A percentile compares a stretch with the other conserved stretches of the same genome.
Conservation (phyloP, 1,140 invertebrate genomes). For the Pseudachorutes palmiensis region DNA sequence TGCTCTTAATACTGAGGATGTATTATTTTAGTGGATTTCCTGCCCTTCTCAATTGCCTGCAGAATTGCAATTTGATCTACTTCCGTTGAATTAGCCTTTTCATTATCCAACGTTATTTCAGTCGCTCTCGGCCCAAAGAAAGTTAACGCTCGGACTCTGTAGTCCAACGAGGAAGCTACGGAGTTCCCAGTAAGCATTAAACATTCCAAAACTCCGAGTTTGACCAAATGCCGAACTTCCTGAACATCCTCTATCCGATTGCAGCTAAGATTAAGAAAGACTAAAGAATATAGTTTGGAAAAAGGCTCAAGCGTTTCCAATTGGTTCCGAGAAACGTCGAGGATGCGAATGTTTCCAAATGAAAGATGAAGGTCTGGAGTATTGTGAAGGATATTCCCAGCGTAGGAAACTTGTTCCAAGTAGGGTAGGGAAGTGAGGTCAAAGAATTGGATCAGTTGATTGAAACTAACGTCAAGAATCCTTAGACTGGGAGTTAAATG, state of each 20-base stretch:
- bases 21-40: conserved; percentile 31
- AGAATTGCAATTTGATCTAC: conserved; percentile 81
- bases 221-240: conserved; percentile 68
- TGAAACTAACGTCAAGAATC: conserved; percentile 35
- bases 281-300: conserved; percentile 72
- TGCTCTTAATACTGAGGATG: too few relatives aligned
- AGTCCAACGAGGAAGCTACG: conserved; percentile 76
- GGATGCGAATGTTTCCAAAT: conserved; percentile 46
- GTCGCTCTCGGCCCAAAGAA: conserved; percentile 66
- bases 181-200: conserved; percentile 80
- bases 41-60: conserved; percentile 67
- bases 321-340: conserved; percentile 81
- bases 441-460: conserved; percentile 40
- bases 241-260: conserved; percentile 72
- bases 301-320: conserved; percentile 67
- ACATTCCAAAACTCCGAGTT: conserved; percentile 75
- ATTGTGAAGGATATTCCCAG: conserved; percentile 53
- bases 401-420: conserved; percentile 65
- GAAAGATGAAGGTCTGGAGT: conserved; percentile 5
- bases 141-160: conserved; percentile 78
- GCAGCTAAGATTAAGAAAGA: conserved; percentile 73
- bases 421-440: conserved; percentile 69
- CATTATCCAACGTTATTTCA: conserved; percentile 75
- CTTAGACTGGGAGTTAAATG: conserved; percentile 31
- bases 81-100: conserved; percentile 75